Conservation (phyloP, 1,140 invertebrate species). For the Bradynema listronoti region DNA sequence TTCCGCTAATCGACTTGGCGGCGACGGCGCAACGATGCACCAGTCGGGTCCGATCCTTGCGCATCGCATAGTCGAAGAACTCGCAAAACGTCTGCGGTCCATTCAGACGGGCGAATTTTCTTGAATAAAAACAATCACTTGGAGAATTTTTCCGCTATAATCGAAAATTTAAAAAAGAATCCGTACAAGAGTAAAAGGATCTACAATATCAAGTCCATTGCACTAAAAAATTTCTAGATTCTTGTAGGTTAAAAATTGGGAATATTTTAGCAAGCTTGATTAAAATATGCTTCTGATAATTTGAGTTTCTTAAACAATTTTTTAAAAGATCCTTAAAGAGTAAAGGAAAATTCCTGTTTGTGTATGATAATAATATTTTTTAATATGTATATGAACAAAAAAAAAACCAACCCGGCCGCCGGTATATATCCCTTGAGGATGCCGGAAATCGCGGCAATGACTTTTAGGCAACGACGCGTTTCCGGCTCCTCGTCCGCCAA, state of each 20-base stretch:
- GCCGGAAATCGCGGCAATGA: slow-evolving; percentile 7
- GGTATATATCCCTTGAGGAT: slow-evolving; percentile 24
- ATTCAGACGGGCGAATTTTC: slow-evolving; percentile 10
- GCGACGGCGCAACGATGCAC: slow-evolving; percentile 15
- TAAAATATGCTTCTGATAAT: no score
- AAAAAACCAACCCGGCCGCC: slow-evolving; percentile 13
- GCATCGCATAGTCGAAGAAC: slow-evolving; percentile 9
- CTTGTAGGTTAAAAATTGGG: no score
- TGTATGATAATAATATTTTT: no score
- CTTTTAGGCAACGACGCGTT: not conserved
- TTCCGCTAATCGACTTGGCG: slow-evolving; percentile 10
- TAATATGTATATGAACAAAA: not conserved
- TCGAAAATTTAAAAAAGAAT: not conserved
- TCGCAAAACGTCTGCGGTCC: slow-evolving; percentile 14
- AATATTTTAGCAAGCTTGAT: no score
- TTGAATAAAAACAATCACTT: slow-evolving; percentile 7
- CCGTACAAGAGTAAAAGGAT: no score
- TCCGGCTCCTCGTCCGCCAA: no score
- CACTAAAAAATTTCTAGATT: no score
- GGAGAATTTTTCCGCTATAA: not conserved
- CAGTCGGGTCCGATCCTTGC: slow-evolving; percentile 8
- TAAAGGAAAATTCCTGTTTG: no score
- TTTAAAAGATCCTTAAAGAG: no score
- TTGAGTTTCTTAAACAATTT: no score
- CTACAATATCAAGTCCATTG: no score